These are phyloP conservation scores for Podarcis siculus DNA, from an alignment of 2,797 vertebrate genomes.

Conservation along the genomic window DNA sequence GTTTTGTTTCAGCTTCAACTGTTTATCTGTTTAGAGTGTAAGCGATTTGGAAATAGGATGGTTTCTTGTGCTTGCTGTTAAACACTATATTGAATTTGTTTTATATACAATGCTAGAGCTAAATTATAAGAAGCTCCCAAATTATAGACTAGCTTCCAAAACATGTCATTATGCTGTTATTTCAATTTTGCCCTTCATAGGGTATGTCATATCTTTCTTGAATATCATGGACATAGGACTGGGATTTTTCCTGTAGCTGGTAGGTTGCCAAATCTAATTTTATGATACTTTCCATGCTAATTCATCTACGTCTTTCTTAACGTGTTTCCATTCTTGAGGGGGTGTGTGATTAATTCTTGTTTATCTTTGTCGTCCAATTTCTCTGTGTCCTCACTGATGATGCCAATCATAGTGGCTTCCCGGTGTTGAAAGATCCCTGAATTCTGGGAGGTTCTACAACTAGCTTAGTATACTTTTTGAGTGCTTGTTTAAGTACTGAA, in stretches of 20 bases:
- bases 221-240: background rate
- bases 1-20: background rate
- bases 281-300: background rate
- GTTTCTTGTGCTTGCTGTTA: slow-evolving; percentile 5
- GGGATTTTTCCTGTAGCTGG: background rate
- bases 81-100: slow-evolving; percentile 32
- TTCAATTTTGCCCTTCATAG: slow-evolving; percentile 14
- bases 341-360: background rate
- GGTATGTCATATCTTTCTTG: background rate
- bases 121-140: slow-evolving; percentile 7
- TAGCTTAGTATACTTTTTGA: background rate
- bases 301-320: background rate
- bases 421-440: background rate
- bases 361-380: background rate
- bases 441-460: background rate
- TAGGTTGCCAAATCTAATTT: background rate
- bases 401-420: background rate
- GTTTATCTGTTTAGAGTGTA: background rate
- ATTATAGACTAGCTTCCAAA: background rate
- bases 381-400: background rate
- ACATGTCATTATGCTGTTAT: background rate
- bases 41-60: background rate
- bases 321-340: background rate
- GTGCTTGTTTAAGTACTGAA: background rate
- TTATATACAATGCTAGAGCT: slow-evolving; percentile 30